Conservation (phyloP, 2,888 invertebrate species). For the Eledona agricola region DNA sequence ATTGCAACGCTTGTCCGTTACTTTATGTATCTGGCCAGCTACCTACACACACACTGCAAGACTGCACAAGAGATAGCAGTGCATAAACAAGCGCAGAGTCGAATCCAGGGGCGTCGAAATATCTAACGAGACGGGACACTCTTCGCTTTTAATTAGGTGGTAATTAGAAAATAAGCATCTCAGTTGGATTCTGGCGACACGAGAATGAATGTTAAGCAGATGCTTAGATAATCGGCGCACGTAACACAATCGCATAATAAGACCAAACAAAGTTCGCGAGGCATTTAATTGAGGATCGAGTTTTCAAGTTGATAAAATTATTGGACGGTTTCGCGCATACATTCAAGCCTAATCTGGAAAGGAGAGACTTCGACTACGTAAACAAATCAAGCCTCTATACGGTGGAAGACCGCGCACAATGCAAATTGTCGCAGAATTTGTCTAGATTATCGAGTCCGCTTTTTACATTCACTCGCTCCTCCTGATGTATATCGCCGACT, state of each 20-base stretch:
- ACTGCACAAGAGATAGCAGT: constrained; percentile 30
- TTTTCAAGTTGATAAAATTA: constrained; percentile 58
- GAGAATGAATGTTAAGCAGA: constrained; percentile 39
- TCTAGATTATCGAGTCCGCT: constrained; percentile 60
- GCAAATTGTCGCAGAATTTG: constrained; percentile 63
- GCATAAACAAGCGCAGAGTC: constrained; percentile 30
- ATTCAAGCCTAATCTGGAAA: constrained; percentile 59
- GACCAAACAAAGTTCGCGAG: constrained; percentile 55
- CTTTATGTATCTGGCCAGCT: constrained; percentile 39
- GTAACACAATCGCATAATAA: constrained; percentile 52
- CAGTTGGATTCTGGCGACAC: constrained; percentile 22
- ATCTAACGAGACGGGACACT: constrained; percentile 22
- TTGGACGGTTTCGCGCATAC: constrained; percentile 55
- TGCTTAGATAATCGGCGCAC: constrained; percentile 47
- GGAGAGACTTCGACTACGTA: constrained; percentile 55
- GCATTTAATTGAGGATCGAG: constrained; percentile 59
- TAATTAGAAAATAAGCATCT: constrained; percentile 35
- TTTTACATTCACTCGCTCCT: constrained; percentile 53
- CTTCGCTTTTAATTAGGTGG: constrained; percentile 32
- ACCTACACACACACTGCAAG: constrained; percentile 37
- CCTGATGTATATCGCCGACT: constrained; percentile 55
- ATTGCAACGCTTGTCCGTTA: constrained; percentile 34
- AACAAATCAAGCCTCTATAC: constrained; percentile 58
- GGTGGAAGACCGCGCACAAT: constrained; percentile 61
- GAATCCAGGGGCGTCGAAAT: too few species aligned